These are phyloP conservation scores for Triplophysa bombifrons DNA, from an alignment of 2,797 vertebrate genomes.

Conservation along the genomic window DNA sequence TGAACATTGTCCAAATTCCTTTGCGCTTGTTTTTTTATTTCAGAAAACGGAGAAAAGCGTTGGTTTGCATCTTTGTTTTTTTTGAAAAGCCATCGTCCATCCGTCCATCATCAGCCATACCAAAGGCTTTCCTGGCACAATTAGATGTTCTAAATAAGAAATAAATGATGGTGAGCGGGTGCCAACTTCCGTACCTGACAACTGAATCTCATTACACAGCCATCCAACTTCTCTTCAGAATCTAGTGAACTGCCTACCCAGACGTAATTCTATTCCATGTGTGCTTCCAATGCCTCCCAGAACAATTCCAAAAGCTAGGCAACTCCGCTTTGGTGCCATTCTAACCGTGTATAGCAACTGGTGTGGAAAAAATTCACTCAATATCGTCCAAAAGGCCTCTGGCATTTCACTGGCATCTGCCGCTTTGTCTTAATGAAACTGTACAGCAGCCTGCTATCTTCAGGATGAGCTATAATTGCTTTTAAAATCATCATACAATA, in stretches of 20 bases:
- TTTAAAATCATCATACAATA: not conserved
- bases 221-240: conserved; percentile 63
- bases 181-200: conserved; percentile 55
- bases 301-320: not conserved
- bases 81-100: not conserved
- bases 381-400: not conserved
- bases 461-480: not conserved
- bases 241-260: not conserved
- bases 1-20: too few species aligned
- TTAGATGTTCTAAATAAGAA: conserved; percentile 52
- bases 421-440: not conserved
- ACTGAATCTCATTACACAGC: conserved; percentile 63
- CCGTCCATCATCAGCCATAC: not conserved
- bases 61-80: not conserved
- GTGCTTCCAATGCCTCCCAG: not conserved
- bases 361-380: not conserved
- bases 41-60: too few species aligned
- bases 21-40: too few species aligned
- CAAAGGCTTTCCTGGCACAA: conserved; percentile 37
- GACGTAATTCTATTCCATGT: not conserved
- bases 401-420: not conserved
- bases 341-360: not conserved
- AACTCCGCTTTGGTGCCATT: not conserved
- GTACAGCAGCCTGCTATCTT: not conserved
- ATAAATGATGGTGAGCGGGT: conserved; percentile 64